A percentile compares a stretch with the other conserved stretches of the same genome.
phyloP scores from a whole-genome alignment of 2,888 invertebrate genomes.

The Athripsodes cinereus region DNA sequence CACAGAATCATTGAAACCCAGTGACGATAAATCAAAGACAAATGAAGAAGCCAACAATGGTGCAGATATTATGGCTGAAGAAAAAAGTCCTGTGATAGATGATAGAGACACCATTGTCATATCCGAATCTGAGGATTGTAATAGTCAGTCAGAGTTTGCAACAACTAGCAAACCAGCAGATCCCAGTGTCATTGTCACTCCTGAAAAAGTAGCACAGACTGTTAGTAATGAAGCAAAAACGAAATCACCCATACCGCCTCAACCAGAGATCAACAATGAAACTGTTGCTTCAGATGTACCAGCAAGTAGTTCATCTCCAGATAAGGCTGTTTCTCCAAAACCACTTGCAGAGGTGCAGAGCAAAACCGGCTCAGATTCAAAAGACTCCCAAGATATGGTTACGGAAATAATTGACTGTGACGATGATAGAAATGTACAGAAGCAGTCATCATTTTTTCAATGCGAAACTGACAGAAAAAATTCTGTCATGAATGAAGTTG shows the following conservation, averaged over 20 bases:
- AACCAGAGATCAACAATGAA: slow-evolving; percentile 21
- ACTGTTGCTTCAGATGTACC: background rate
- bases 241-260: slow-evolving; percentile 4
- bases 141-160: slow-evolving; percentile 36
- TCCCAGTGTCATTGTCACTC: slow-evolving; percentile 16
- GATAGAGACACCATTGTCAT: slow-evolving; percentile 48
- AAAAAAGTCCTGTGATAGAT: slow-evolving; percentile 28
- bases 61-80: background rate
- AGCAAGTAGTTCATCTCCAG: slow-evolving; percentile 30
- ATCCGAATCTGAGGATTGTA: slow-evolving; percentile 47
- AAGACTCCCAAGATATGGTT: slow-evolving; percentile 37
- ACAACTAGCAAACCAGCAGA: slow-evolving; percentile 9
- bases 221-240: background rate
- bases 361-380: slow-evolving; percentile 38
- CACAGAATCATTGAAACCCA: background rate
- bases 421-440: background rate
- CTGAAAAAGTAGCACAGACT: slow-evolving; percentile 12
- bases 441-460: slow-evolving; percentile 7
- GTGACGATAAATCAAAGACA: background rate
- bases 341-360: slow-evolving; percentile 37
- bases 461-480: slow-evolving; percentile 2
- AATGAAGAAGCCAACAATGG: slow-evolving; percentile 1
- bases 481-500: slow-evolving; percentile 1
- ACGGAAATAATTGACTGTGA: slow-evolving; percentile 15
- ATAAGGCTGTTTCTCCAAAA: slow-evolving; percentile 36